A percentile compares a stretch with the other conserved stretches of the same genome.
Evolutionary conservation across 2,797 vertebrate species (phyloP).

Genomic region (Lates japonicus): DNA sequence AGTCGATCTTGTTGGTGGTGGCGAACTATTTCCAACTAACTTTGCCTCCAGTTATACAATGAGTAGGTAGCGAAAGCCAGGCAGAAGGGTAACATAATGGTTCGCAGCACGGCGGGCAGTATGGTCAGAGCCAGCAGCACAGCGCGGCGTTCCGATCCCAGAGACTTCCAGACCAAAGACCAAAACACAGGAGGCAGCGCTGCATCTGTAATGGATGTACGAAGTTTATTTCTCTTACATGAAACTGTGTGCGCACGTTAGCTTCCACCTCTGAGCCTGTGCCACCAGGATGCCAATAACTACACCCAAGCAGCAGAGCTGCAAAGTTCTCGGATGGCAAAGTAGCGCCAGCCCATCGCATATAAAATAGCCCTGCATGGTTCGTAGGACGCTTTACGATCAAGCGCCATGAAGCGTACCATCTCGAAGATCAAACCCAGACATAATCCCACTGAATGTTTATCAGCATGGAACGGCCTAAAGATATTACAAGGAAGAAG

Average conservation of each 20-base stretch:
- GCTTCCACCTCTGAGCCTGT: constrained; percentile 90
- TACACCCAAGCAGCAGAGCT: constrained; percentile 94
- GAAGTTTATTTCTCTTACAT: not conserved
- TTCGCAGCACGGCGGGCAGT: constrained; percentile 88
- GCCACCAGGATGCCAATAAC: constrained; percentile 96
- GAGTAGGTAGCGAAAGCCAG: constrained; percentile 93
- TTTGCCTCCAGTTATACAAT: constrained; percentile 89
- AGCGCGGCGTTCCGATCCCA: constrained; percentile 89
- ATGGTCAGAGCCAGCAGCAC: constrained; percentile 88
- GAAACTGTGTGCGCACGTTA: too few relatives aligned
- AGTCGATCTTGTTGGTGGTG: constrained; percentile 17
- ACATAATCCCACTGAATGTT: constrained; percentile 91
- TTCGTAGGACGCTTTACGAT: constrained; percentile 93
- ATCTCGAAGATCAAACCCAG: constrained; percentile 87
- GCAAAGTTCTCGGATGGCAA: constrained; percentile 91
- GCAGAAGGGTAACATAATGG: constrained; percentile 89
- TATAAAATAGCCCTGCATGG: constrained; percentile 93
- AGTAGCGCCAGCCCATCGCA: constrained; percentile 95
- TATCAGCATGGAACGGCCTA: constrained; percentile 89
- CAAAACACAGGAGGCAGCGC: constrained; percentile 63
- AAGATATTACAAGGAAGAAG: not conserved
- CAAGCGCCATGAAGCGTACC: constrained; percentile 91
- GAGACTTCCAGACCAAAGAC: constrained; percentile 90
- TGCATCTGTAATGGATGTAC: not conserved
- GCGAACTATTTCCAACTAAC: constrained; percentile 73